Conservation (phyloP, 2,888 invertebrate species). For the Prionchulus punctatus region DNA sequence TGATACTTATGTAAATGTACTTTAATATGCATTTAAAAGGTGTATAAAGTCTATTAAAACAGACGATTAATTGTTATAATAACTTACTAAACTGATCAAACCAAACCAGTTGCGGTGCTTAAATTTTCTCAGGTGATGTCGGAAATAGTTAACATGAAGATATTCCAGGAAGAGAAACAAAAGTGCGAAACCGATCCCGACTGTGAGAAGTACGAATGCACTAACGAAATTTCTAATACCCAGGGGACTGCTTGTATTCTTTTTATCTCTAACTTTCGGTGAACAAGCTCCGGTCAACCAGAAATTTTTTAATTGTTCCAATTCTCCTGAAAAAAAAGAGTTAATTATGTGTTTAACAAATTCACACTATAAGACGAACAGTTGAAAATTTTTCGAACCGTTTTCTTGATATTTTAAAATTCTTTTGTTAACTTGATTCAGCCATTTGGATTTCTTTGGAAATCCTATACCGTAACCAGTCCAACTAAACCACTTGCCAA, state of each 20-base stretch:
- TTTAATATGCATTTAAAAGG: background rate
- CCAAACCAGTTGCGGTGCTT: constrained; percentile 83
- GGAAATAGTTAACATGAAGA: constrained; percentile 80
- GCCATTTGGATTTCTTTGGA: constrained; percentile 58
- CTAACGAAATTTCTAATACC: constrained; percentile 70
- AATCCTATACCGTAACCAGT: constrained; percentile 94
- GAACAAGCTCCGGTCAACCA: constrained; percentile 96
- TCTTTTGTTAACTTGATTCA: constrained; percentile 25
- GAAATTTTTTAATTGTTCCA: constrained; percentile 70
- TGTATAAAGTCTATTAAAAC: background rate
- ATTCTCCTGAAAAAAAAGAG: constrained; percentile 48
- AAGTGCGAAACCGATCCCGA: constrained; percentile 60
- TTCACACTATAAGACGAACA: background rate
- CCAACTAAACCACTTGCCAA: constrained; percentile 97
- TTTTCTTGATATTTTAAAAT: constrained; percentile 31
- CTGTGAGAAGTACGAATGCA: constrained; percentile 83
- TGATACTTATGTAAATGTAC: no score
- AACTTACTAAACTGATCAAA: constrained; percentile 65
- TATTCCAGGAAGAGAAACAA: constrained; percentile 73
- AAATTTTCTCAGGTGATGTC: constrained; percentile 61
- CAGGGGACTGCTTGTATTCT: constrained; percentile 36
- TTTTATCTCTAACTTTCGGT: constrained; percentile 55
- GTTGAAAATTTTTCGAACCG: constrained; percentile 16
- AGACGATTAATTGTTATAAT: background rate
- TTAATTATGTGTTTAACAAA: no score